A percentile compares a stretch with the other conserved stretches of the same genome.
These are phyloP conservation scores for Podargus strigoides DNA, from an alignment of 2,797 vertebrate genomes.

Conservation along the genomic window DNA sequence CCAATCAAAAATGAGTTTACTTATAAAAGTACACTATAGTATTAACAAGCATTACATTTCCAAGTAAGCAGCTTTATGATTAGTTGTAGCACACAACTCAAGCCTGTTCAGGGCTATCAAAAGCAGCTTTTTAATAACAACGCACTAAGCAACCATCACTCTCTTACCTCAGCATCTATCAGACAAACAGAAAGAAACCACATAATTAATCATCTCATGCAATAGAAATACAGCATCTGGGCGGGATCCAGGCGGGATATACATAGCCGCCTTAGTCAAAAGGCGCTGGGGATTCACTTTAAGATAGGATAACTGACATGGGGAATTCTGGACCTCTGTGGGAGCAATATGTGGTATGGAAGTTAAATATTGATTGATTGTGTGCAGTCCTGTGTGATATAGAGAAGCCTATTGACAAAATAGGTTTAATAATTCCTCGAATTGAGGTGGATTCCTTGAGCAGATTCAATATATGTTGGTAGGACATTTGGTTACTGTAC, in stretches of 20 bases:
- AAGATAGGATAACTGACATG: not conserved
- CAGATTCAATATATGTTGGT: not conserved
- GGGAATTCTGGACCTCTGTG: not conserved
- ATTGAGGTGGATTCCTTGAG: not conserved
- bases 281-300: not conserved
- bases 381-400: not conserved
- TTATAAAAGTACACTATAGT: slow-evolving; percentile 73
- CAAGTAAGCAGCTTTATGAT: slow-evolving; percentile 78
- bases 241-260: slow-evolving; percentile 20
- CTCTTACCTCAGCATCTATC: slow-evolving; percentile 49
- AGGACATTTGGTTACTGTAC: not conserved
- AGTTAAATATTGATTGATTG: slow-evolving; percentile 8
- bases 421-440: not conserved
- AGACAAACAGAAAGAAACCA: slow-evolving; percentile 64
- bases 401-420: not conserved
- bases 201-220: slow-evolving; percentile 65
- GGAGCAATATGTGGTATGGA: not conserved
- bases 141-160: slow-evolving; percentile 66
- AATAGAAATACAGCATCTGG: slow-evolving; percentile 58
- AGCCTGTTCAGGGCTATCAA: slow-evolving; percentile 72
- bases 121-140: slow-evolving; percentile 74
- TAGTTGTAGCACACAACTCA: slow-evolving; percentile 68
- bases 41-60: slow-evolving; percentile 74
- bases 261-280: not conserved
- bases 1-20: slow-evolving; percentile 78